These are phyloP conservation scores for Aproaerema taeniolella DNA, from an alignment of 2,888 invertebrate species.

Conservation along the genomic window DNA sequence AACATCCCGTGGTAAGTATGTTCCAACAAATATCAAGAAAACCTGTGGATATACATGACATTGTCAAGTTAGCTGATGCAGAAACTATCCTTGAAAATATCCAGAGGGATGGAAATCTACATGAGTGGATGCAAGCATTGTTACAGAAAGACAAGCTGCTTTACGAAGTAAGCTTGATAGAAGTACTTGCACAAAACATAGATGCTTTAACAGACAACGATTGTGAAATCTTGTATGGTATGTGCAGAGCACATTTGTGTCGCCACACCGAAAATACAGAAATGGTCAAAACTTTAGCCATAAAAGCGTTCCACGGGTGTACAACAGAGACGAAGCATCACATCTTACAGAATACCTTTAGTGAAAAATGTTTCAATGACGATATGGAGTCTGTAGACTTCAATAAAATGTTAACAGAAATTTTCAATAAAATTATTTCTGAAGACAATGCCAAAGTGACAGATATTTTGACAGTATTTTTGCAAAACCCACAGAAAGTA, in stretches of 20 bases:
- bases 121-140: constrained; percentile 49
- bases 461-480: constrained; percentile 46
- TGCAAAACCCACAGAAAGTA: constrained; percentile 53
- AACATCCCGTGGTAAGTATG: constrained; percentile 53
- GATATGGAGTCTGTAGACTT: constrained; percentile 36
- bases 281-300: constrained; percentile 30
- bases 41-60: constrained; percentile 45
- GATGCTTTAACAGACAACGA: constrained; percentile 37
- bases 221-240: constrained; percentile 36
- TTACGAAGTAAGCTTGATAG: constrained; percentile 35
- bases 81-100: constrained; percentile 44
- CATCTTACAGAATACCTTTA: constrained; percentile 45
- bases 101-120: constrained; percentile 33
- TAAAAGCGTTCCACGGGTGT: constrained; percentile 47
- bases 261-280: constrained; percentile 30
- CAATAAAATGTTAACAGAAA: constrained; percentile 37
- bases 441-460: constrained; percentile 38
- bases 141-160: constrained; percentile 43
- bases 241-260: constrained; percentile 30
- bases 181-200: constrained; percentile 36
- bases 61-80: constrained; percentile 41
- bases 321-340: constrained; percentile 32
- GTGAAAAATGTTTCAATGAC: constrained; percentile 37
- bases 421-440: constrained; percentile 56
- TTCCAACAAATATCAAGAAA: constrained; percentile 50